Evolutionary conservation across 2,888 invertebrate genomes (phyloP).

Genomic region (Leptopilina drosophilae): DNA sequence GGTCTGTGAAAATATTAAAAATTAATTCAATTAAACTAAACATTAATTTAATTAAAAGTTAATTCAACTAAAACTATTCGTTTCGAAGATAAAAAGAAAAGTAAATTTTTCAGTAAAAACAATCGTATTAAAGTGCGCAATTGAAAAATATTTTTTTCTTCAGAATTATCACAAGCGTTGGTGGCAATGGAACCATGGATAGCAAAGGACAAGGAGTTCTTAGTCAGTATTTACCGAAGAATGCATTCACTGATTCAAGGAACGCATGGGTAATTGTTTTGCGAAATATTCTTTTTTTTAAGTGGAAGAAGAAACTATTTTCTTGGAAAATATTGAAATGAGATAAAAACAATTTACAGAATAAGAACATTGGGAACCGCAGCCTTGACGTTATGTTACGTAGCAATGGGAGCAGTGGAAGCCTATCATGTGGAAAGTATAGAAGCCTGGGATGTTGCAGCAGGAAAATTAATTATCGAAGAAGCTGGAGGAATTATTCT

Average conservation of each 20-base stretch:
- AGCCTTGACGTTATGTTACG: conserved; percentile 84
- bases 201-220: conserved; percentile 66
- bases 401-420: conserved; percentile 85
- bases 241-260: conserved; percentile 69
- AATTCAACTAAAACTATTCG: neutral
- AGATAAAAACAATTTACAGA: conserved; percentile 51
- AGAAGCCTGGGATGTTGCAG: conserved; percentile 88
- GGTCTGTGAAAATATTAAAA: conserved; percentile 70
- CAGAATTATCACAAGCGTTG: conserved; percentile 74
- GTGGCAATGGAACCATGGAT: conserved; percentile 72
- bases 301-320: neutral
- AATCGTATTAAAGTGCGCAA: too few species aligned
- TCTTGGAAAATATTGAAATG: neutral
- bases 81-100: too few species aligned
- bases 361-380: conserved; percentile 85
- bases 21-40: neutral
- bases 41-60: neutral
- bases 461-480: conserved; percentile 84
- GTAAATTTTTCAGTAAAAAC: too few species aligned
- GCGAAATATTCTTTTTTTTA: neutral
- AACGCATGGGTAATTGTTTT: conserved; percentile 67
- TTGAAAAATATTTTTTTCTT: conserved; percentile 44
- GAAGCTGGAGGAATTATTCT: conserved; percentile 88
- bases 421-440: conserved; percentile 86
- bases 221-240: conserved; percentile 64